Evolutionary conservation across 2,113 vertebrate genomes (phyloP).

Genomic region (Tyrannus savana): DNA sequence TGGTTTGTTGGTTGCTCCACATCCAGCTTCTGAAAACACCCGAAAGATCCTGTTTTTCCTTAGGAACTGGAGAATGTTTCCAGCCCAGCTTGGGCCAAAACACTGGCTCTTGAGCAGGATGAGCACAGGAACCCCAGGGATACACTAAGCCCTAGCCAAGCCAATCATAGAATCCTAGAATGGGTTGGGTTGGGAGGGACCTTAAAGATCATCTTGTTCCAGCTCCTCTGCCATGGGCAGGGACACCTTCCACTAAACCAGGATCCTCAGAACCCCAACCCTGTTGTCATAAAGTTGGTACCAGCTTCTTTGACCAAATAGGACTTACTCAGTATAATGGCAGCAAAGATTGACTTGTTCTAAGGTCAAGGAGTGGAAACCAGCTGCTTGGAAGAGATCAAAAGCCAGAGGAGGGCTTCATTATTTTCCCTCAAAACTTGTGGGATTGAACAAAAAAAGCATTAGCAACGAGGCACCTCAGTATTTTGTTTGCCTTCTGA

Average conservation of each 20-base stretch:
- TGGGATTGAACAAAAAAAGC: background rate
- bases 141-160: background rate
- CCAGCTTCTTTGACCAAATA: background rate
- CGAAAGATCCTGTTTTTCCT: background rate
- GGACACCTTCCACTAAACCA: background rate
- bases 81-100: background rate
- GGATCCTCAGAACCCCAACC: background rate
- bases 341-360: background rate
- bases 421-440: background rate
- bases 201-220: background rate
- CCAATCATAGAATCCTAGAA: background rate
- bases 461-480: background rate
- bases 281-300: background rate
- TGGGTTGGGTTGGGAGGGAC: background rate
- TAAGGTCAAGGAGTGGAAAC: background rate
- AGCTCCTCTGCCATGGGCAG: background rate
- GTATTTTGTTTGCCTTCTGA: background rate
- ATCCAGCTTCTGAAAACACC: background rate
- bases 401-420: background rate
- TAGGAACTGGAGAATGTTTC: background rate
- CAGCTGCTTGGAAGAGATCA: background rate
- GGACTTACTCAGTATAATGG: background rate
- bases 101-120: background rate
- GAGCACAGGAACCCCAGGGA: background rate
- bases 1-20: background rate